Conservation (phyloP, 2,888 invertebrate genomes). For the Chouioia cunea region DNA sequence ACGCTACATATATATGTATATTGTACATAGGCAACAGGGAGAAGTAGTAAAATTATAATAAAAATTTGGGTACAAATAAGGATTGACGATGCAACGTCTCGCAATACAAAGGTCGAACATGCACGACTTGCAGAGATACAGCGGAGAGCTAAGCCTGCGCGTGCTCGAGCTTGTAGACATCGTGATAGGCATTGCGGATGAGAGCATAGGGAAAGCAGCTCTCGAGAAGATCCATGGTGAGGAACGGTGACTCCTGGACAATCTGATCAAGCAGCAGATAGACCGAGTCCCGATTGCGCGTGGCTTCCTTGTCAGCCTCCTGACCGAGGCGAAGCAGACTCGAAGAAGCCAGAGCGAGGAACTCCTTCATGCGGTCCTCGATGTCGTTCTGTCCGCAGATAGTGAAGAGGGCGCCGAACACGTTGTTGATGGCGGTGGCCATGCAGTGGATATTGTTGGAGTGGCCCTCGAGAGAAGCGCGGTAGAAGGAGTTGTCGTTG, state of each 20-base stretch:
- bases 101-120: too few species aligned
- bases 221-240: constrained; percentile 98
- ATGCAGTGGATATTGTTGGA: constrained; percentile 99
- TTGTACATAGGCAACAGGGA: constrained; percentile 57
- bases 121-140: too few species aligned
- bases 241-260: constrained; percentile 97
- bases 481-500: constrained; percentile 89
- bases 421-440: constrained; percentile 94
- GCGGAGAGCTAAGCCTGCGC: constrained; percentile 65
- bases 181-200: constrained; percentile 97
- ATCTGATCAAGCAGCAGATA: constrained; percentile 97
- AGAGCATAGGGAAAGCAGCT: constrained; percentile 99
- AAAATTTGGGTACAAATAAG: constrained; percentile 12
- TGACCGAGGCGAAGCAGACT: constrained; percentile 94
- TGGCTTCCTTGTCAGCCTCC: constrained; percentile 94
- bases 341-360: constrained; percentile 91
- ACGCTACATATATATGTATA: constrained; percentile 59
- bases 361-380: constrained; percentile 98
- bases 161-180: constrained; percentile 92
- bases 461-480: constrained; percentile 91
- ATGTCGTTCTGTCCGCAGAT: constrained; percentile 97
- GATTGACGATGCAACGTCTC: too few species aligned
- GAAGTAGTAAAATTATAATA: constrained; percentile 43
- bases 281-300: constrained; percentile 94
- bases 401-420: constrained; percentile 96